Base-by-base conservation (phyloP, 2,113 vertebrate genomes). In the Opisthocomus hoazin region DNA sequence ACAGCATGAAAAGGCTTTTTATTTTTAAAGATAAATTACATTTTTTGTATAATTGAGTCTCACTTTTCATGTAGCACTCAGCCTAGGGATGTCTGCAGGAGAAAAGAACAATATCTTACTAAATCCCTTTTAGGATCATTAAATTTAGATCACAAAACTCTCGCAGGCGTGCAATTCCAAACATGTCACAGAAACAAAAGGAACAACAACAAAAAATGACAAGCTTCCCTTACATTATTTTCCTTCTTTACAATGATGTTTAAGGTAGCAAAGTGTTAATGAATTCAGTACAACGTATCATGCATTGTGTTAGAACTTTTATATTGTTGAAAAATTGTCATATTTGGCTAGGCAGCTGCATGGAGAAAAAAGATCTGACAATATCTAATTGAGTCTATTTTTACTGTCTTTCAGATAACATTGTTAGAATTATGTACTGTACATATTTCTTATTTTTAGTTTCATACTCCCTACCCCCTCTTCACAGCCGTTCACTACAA, bases 331-430 rank as follows among this genome's bases (percentile, higher is more conserved):
- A 97, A 98, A 98, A 98, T 97, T 98, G 97, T 98, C 98, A 97
- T 98, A 98, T 98, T 98, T 97, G 98, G 96, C 96, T 98, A 98
- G 95, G 98, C 98, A 98, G 98, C 98, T 98, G 97, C 96, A 98
- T 66, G 92, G 96, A 98, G 97, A 96, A 96, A 98, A 97, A 98
- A 97, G 97, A 97, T 97, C 98, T 98, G 97, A 98, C 97, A 98
- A 97, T 97, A 96, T 97, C 95, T 98, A 98, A 97, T 98, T 98
- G 97, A 98, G 98, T 97, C 98, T 98, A 98, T 98, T 98, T 98
- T 98, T 98, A 94, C 97, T 95, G 94, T 96, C 93, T 98, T 97
- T 97, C 94, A 97, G 93, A 97, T 66, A 50, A 95, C 95, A 97
- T 98, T 98, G 97, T 98, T 98, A 97, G 90, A 88, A 97, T 97